Evolutionary conservation across 2,113 vertebrate species (phyloP).

Genomic region (Nothoprocta perdicaria): DNA sequence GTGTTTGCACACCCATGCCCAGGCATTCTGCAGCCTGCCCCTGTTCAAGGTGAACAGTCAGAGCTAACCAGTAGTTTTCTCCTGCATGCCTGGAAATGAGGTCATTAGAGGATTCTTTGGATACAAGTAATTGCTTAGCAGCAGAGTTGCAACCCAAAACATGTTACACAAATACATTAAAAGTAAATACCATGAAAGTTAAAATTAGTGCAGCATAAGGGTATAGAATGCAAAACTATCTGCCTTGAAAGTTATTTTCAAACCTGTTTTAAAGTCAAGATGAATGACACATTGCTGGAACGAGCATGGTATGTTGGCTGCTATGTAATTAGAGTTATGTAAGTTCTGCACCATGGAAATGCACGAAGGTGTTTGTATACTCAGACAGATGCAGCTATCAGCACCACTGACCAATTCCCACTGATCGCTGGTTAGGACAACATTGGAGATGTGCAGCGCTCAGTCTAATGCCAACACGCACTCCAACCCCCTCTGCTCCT

Average conservation of each 20-base stretch:
- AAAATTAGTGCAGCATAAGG: neutral
- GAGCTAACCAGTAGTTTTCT: neutral
- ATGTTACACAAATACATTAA: neutral
- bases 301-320: neutral
- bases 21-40: neutral
- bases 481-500: neutral
- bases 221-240: neutral
- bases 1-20: neutral
- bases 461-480: neutral
- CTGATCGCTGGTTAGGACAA: accelerated
- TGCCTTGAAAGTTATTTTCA: neutral
- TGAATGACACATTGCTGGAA: neutral
- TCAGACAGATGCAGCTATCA: neutral
- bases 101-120: accelerated
- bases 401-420: neutral
- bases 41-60: neutral
- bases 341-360: neutral
- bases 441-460: neutral
- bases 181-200: neutral
- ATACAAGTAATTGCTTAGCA: neutral
- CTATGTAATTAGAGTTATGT: neutral
- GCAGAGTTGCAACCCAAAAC: neutral
- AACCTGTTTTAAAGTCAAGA: neutral
- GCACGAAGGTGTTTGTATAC: neutral
- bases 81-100: neutral